A percentile compares a stretch with the other conserved stretches of the same genome.
These are phyloP conservation scores for Cheiracanthium punctorium DNA, from an alignment of 2,888 invertebrate species.

Conservation along the genomic window DNA sequence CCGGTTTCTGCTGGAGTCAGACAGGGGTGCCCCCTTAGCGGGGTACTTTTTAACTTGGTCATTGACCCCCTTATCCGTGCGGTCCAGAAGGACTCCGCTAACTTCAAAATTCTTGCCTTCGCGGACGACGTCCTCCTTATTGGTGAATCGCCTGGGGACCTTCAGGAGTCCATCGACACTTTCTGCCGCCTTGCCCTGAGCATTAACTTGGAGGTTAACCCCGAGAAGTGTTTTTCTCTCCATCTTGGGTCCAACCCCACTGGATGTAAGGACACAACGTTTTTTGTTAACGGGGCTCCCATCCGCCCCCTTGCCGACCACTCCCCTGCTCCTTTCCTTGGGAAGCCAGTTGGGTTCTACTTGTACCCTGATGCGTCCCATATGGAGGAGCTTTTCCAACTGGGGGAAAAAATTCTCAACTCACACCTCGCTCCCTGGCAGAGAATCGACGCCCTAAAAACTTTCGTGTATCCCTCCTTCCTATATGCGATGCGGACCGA, in stretches of 20 bases:
- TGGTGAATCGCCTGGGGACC: neutral
- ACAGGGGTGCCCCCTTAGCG: neutral
- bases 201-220: neutral
- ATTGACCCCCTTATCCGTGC: neutral
- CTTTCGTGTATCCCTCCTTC: neutral
- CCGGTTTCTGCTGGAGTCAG: neutral
- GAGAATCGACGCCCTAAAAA: neutral
- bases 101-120: neutral
- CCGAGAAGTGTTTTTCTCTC: neutral
- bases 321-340: neutral
- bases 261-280: neutral
- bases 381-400: neutral
- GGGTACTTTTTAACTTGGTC: neutral
- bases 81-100: neutral
- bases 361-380: neutral
- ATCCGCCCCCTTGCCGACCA: neutral
- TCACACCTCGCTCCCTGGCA: neutral
- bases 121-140: neutral
- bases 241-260: neutral
- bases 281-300: neutral
- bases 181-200: neutral
- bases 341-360: neutral
- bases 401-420: neutral
- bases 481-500: neutral
- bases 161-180: neutral